Evolutionary conservation across 2,888 invertebrate genomes (phyloP), one percentile per base, ranked within the genome.

Genomic region (Timandra comae): DNA sequence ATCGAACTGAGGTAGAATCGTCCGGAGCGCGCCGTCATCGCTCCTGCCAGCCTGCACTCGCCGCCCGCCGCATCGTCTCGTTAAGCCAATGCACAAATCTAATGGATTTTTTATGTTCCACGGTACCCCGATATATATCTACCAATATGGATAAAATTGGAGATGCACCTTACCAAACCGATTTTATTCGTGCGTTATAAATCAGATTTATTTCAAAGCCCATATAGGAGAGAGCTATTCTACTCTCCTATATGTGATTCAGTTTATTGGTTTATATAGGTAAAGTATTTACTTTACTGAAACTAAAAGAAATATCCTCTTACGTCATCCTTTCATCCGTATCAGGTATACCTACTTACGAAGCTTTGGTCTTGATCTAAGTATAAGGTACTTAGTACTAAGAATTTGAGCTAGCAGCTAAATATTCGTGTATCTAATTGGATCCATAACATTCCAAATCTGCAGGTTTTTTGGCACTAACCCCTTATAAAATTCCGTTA

Each of bases 21-120:
- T 42, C 33, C 36, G 30, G 34, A 30, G n/a, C n/a, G n/a, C 31
- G 29, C 35, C 27, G 41, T 33, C n/a, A n/a, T n/a, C n/a, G n/a
- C n/a, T n/a, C n/a, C n/a, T n/a, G n/a, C n/a, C n/a, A 30, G 35
- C 31, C 42, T 29, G 42, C 41, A 41, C 35, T 33, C 35, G 35
- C 43, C 40, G 41, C n/a, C n/a, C 39, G 43, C 38, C 45, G 33
- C 50, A 37, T 38, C 35, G 34, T 47, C 55, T 57, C 54, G 69
- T 56, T 60, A 59, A 56, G 66, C 63, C 64, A 63, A 59, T 69
- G 70, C 71, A 70, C 68, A 68, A 70, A 73, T 73, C 73, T 77
- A 75, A 75, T 77, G 75, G 75, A 70, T 62, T 75, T 75, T 75
- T 75, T 75, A 70, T 75, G 76, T 74, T 69, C 50, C 56, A 20